Base-by-base conservation (phyloP, 1,140 invertebrate species). In the Drosophila lacertosa region DNA sequence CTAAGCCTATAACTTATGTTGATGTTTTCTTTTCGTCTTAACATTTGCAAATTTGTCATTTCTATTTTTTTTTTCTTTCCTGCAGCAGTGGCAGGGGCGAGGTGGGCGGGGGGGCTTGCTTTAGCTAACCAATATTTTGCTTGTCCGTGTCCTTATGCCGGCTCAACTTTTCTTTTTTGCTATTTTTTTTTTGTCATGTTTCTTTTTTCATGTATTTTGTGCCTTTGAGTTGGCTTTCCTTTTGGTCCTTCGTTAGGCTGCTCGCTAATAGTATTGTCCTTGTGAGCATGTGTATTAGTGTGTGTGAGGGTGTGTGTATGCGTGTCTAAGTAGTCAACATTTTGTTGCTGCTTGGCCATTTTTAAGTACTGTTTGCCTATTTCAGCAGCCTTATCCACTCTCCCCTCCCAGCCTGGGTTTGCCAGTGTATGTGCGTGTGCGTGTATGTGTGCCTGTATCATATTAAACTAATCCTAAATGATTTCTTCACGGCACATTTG, bases 401-500 rank as follows among this genome's bases (percentile, higher is more conserved):
- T 26, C 48, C 15, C 20, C 9, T 10, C 33, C 33, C 35, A 3
- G 10, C 9, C 10, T 55, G 3, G 32, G 13, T 53, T 10, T 53
- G 20, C 9, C 7, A 29, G 6, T 18, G 18, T n/a, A 4, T 16
- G 15, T 22, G 4, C 20, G 33, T 16, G 4, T 26, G 32, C 24
- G 20, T 45, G 48, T 57, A 51, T 63, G 22, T 55, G 51, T 32
- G 35, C 81, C 58, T 75, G 79, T 82, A 84, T 89, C 80, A 89
- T 90, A 90, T 90, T 90, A 90, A 90, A 90, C 84, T 90, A 90
- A 90, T 90, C 89, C 89, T 89, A 90, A 90, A 90, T 89, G 89
- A 80, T 81, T 90, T 89, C 81, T 90, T 90, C 70, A 90, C 82
- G 88, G 88, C 81, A 90, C 88, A 90, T 90, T 90, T 90, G 81